Conservation (phyloP, 2,113 vertebrate genomes). For the Sylvilagus bachmani region DNA sequence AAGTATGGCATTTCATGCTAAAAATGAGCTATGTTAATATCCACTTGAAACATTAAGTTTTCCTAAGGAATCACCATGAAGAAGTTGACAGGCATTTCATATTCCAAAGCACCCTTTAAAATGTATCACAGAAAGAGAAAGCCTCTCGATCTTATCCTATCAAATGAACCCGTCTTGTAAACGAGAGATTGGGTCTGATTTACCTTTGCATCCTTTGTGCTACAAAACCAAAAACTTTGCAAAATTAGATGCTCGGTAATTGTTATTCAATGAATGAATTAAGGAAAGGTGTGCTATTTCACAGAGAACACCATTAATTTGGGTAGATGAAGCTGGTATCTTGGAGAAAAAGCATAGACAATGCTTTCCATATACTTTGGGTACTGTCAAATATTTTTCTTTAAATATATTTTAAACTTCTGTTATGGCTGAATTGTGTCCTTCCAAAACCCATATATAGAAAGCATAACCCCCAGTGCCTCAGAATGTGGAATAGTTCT, state of each 20-base stretch:
- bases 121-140: not conserved
- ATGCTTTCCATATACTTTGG: not conserved
- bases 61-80: slow-evolving; percentile 9
- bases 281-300: not conserved
- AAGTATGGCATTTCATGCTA: not conserved
- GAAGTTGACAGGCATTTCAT: slow-evolving; percentile 11
- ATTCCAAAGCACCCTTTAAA: not conserved
- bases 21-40: not conserved
- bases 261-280: not conserved
- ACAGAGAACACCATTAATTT: not conserved
- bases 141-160: not conserved
- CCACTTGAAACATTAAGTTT: not conserved
- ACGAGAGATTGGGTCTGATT: not conserved
- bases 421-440: not conserved
- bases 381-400: not conserved
- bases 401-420: not conserved
- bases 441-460: not conserved
- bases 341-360: not conserved
- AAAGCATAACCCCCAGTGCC: not conserved
- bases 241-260: not conserved
- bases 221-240: not conserved
- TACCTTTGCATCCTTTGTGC: not conserved
- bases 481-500: not conserved
- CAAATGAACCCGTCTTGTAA: not conserved
- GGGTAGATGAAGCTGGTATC: not conserved